phyloP scores from a whole-genome alignment of 1,140 invertebrate genomes.

The Ceratosolen solmsi region DNA sequence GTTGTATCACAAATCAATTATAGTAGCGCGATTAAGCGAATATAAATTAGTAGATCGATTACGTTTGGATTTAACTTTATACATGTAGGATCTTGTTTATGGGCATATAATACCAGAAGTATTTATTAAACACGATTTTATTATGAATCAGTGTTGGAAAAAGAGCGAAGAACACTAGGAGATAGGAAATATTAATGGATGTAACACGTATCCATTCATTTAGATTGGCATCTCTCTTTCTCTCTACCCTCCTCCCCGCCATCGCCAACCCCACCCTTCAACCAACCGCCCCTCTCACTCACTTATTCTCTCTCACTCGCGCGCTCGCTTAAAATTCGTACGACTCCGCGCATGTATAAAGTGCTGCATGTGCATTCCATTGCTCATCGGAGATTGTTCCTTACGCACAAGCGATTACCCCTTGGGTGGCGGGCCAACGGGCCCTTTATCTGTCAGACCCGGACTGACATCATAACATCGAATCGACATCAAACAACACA shows the following conservation, averaged over 20 bases:
- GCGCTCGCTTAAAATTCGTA: too few relatives aligned
- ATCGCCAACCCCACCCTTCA: background rate
- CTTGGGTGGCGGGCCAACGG: constrained; percentile 56
- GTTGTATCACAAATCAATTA: background rate
- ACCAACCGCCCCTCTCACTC: background rate
- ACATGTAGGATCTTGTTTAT: background rate
- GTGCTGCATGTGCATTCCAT: too few relatives aligned
- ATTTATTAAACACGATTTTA: constrained; percentile 47
- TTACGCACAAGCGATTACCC: constrained; percentile 15
- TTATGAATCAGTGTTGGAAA: constrained; percentile 27
- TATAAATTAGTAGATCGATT: constrained; percentile 9
- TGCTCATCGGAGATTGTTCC: constrained; percentile 18
- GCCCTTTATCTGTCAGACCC: constrained; percentile 57
- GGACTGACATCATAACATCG: constrained; percentile 62
- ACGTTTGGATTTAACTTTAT: constrained; percentile 23
- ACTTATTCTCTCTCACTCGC: background rate
- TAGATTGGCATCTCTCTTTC: constrained; percentile 1
- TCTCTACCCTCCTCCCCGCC: background rate
- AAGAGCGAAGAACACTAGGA: background rate
- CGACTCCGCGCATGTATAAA: too few relatives aligned
- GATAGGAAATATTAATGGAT: constrained; percentile 46
- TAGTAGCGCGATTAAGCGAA: background rate
- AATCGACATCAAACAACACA: constrained; percentile 64
- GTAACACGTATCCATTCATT: constrained; percentile 45
- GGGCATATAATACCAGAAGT: constrained; percentile 27